These are phyloP conservation scores for Griposia aprilina DNA, from an alignment of 2,888 invertebrate genomes.

Conservation along the genomic window DNA sequence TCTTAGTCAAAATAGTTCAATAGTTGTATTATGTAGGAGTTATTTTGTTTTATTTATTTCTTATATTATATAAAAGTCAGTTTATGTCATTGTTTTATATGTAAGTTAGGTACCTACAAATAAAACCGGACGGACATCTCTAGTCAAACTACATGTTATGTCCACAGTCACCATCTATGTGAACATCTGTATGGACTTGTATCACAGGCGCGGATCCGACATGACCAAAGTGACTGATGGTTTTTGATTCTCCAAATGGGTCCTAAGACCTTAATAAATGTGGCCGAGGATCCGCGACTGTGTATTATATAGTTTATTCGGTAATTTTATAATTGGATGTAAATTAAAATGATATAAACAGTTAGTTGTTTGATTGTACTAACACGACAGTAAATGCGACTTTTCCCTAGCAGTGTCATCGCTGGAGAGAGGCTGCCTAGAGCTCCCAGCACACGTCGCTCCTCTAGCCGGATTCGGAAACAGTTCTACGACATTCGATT, in stretches of 20 bases:
- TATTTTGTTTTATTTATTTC: conserved; percentile 45
- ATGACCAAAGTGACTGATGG: conserved; percentile 15
- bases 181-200: conserved; percentile 18
- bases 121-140: conserved; percentile 39
- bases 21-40: conserved; percentile 35
- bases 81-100: conserved; percentile 42
- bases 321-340: conserved; percentile 83
- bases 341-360: conserved; percentile 74
- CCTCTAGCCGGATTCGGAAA: not conserved
- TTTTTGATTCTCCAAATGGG: conserved; percentile 15
- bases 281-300: conserved; percentile 28
- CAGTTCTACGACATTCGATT: not conserved
- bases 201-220: conserved; percentile 40
- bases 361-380: conserved; percentile 38
- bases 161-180: conserved; percentile 10
- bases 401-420: too few species aligned
- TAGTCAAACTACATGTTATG: conserved; percentile 58
- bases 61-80: conserved; percentile 27
- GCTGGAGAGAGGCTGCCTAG: not conserved
- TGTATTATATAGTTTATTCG: conserved; percentile 50
- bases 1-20: conserved; percentile 51
- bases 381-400: not conserved
- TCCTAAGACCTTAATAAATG: conserved; percentile 10
- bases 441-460: not conserved
- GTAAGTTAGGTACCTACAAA: conserved; percentile 43